Base-by-base conservation (phyloP, 2,888 invertebrate species). In the Ophioninae sp. region DNA sequence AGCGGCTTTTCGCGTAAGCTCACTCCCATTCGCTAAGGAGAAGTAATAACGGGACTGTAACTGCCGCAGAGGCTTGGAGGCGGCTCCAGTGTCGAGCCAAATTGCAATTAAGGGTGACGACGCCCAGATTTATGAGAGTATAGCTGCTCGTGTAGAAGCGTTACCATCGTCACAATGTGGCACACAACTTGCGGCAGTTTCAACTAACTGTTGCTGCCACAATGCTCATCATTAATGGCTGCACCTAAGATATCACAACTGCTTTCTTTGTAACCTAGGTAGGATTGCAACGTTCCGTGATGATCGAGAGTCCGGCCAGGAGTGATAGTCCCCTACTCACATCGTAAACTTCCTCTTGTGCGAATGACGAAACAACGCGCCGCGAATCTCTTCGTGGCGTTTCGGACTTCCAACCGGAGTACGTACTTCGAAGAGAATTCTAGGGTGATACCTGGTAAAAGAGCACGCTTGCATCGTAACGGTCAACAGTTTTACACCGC, bases 31-130 rank as follows among this genome's bases (percentile, higher is more conserved):
- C 80, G 74, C 81, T 81, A 81, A 84, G 81, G 83, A 81, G 81
- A 84, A 84, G 88, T 86, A 87, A 88, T 89, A 88, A 89, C 82
- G 87, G 81, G 85, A 79, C 81, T 82, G 83, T 79, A 83, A 85
- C 85, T 83, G 81, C 84, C 44, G 56, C 51, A 41, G 74, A 61
- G 74, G 82, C 83, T 74, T 79, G 78, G 81, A 83, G 81, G 81
- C 86, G 86, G 86, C 85, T 72, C 73, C 84, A 85, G 78, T 84
- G 84, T 87, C 85, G 86, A 86, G 87, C 82, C 88, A 88, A 88
- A 89, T 88, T 88, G 89, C 88, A 88, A 90, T 90, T 90, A 90
- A 88, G 87, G 81, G 85, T 87, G 88, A 89, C 87, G 87, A 88
- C 87, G 79, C 81, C 80, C 79, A 87, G 87, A 89, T 90, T 89